Evolutionary conservation across 2,888 invertebrate species (phyloP).

Genomic region (Meiosimyza platycephala): DNA sequence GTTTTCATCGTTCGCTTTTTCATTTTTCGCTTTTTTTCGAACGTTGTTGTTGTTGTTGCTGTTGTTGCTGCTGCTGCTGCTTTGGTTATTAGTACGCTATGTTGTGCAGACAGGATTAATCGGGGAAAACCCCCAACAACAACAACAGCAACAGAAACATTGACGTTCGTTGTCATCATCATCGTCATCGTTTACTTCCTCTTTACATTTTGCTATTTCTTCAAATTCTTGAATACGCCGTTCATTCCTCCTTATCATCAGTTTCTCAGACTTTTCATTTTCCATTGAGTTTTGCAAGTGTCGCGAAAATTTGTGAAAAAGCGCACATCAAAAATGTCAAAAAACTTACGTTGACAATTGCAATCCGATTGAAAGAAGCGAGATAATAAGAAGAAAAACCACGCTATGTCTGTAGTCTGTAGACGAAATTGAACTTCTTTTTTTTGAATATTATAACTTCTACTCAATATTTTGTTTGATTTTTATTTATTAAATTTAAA

Average conservation of each 20-base stretch:
- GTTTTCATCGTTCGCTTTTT: slow-evolving; percentile 22
- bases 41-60: slow-evolving; percentile 1
- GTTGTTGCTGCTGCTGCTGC: slow-evolving; percentile 8
- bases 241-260: not conserved
- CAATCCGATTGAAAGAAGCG: no score
- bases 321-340: no score
- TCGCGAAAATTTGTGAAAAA: slow-evolving; percentile 20
- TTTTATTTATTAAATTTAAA: no score
- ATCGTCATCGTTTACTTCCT: slow-evolving; percentile 31
- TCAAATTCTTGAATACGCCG: not conserved
- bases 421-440: no score
- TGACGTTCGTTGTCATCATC: slow-evolving; percentile 30
- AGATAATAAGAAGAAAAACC: no score
- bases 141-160: slow-evolving; percentile 6
- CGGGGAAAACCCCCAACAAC: slow-evolving; percentile 51
- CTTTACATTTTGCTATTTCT: not conserved
- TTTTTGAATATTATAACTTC: no score
- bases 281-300: slow-evolving; percentile 12
- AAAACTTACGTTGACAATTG: no score
- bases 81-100: slow-evolving; percentile 40
- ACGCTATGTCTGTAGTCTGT: no score
- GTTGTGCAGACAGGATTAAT: slow-evolving; percentile 53
- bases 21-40: slow-evolving; percentile 28
- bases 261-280: not conserved
- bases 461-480: no score